Base-by-base conservation (phyloP, 2,888 invertebrate genomes). In the Enchytraeus crypticus region DNA sequence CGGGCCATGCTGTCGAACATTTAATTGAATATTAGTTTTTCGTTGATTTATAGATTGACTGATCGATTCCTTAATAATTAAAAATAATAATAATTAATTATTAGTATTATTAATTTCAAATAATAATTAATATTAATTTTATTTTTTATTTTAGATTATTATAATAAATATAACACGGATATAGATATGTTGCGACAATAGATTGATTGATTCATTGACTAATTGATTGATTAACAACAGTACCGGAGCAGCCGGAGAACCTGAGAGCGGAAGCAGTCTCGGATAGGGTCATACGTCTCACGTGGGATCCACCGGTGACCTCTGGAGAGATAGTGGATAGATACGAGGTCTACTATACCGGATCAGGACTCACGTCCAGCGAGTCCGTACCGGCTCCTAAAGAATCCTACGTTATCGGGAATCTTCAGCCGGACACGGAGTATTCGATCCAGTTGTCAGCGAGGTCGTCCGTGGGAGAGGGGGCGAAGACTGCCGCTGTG, bases 391-490 rank as follows among this genome's bases (percentile, higher is more conserved):
- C 66, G 4, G 74, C 76, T 1, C 73, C 74, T 11, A 45, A 51
- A 4, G 62, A 26, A 27, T 46, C 57, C 33, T 93, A 91, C 83
- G 89, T 88, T 27, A 84, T 97, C 72, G 88, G 87, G 71, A 89
- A 89, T 59, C 84, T 98, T 49, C 92, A 92, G 78, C 96, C 97
- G 38, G 91, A 96, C 83, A 95, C 95, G 11, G 82, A 91, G 71
- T 98, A 97, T 84, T 91, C 91, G 82, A 89, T 97, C 74, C 93
- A 93, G 90, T 83, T 98, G 71, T 92, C 95, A 18, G 97, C 96
- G 62, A 84, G 90, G 69, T 93, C 92, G n/a, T 88, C 83, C 89
- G 67, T 70, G 14, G 97, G 96, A 18, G 93, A 92, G 80, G 60
- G 64, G 5, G 93, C 93, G 32, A 90, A 91, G 59, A 93, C 95